Base-by-base conservation (phyloP, 2,888 invertebrate genomes). In the Parnassius orleans region DNA sequence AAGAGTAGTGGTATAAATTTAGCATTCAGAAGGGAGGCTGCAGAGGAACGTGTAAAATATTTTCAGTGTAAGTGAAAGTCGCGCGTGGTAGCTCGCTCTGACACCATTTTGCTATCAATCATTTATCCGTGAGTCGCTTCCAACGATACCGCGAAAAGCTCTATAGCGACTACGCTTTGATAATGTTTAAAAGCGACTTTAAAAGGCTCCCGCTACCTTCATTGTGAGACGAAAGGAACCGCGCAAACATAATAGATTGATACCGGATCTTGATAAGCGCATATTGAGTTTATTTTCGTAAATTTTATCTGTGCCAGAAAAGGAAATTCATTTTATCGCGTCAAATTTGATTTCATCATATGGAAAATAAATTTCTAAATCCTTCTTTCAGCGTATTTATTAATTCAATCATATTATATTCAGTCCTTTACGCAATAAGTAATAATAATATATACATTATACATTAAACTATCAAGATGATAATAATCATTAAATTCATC, bases 141-240 rank as follows among this genome's bases (percentile, higher is more conserved):
- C 75, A 77, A 76, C 81, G 78, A 78, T 84, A 89, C 86, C 82
- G 77, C 78, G 81, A 80, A 90, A 90, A 86, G 87, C 90, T 90
- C 78, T 89, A 88, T 85, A 80, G 81, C 84, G 78, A 79, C 79
- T 80, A 79, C 83, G 80, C 81, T 81, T 81, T 83, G 76, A 86
- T 89, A 89, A 90, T 89, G 85, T 83, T 88, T 85, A 84, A 87
- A 89, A 84, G 75, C 76, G 76, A 82, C 83, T 86, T 85, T 85
- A 80, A 83, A 87, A 86, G 80, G 77, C 80, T 78, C 76, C 78
- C 79, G 75, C 68, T 71, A 67, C 69, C 69, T 79, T 80, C 80
- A 83, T 85, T 82, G 82, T 78, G 69, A 74, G 67, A 71, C 71
- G 73, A 77, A 81, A 77, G 76, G 78, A 78, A 82, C 74, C 79